Conservation (phyloP, 2,797 vertebrate genomes). For the Tarsius wallacei region DNA sequence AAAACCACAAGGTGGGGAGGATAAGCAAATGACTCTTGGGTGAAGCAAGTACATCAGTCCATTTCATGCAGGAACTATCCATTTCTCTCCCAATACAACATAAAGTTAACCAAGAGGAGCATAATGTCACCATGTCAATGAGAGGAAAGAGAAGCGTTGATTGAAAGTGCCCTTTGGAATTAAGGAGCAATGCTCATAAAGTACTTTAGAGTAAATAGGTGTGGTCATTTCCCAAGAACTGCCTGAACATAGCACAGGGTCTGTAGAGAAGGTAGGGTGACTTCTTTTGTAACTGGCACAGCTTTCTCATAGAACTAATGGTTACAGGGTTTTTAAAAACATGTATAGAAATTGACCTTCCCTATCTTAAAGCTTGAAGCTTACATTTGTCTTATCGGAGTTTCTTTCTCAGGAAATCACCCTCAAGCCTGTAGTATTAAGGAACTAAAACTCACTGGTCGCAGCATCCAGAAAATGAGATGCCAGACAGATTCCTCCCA, state of each 20-base stretch:
- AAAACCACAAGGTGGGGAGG: not conserved
- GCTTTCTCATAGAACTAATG: too few relatives aligned
- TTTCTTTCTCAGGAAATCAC: too few relatives aligned
- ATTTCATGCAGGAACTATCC: not conserved
- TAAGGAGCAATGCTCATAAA: not conserved
- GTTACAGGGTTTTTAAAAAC: too few relatives aligned
- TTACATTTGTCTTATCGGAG: too few relatives aligned
- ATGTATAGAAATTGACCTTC: too few relatives aligned
- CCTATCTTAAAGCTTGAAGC: too few relatives aligned
- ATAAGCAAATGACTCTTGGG: not conserved
- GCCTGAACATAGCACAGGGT: not conserved
- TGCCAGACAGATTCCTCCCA: too few relatives aligned
- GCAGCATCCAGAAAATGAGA: too few relatives aligned
- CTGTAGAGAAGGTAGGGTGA: not conserved
- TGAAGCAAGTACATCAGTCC: not conserved
- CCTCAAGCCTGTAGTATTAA: too few relatives aligned
- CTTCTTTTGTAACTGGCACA: not conserved
- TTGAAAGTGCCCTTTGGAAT: not conserved
- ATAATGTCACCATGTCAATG: not conserved
- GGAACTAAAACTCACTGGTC: too few relatives aligned
- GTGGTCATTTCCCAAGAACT: not conserved
- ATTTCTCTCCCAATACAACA: not conserved
- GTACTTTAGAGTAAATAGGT: not conserved
- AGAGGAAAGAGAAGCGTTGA: not conserved
- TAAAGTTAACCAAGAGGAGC: not conserved